Evolutionary conservation across 1,140 invertebrate genomes (phyloP), one percentile per base, ranked within the genome.

Genomic region (Gryon sp.): DNA sequence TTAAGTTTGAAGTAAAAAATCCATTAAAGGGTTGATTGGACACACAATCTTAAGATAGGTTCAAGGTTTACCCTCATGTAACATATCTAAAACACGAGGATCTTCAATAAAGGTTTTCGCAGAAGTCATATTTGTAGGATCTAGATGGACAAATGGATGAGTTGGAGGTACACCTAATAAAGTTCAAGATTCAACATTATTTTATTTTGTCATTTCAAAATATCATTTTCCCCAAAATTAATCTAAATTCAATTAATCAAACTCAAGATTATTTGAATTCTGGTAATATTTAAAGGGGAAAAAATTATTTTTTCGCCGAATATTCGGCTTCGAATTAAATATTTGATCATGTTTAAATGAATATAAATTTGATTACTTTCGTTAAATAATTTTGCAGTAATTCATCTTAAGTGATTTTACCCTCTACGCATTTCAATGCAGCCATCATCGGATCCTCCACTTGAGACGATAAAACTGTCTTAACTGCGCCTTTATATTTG

Each of bases 401-500:
- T 24, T 24, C 7, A 0, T 32, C 22, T 45, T 20, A 34, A 28
- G 12, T 32, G 1, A n/a, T 12, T 53, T 74, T 80, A 88, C 86
- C 88, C 83, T 89, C 86, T 12, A 85, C 84, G 43, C 84, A 87
- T 81, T 89, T 89, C 45, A 89, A 65, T 14, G 87, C 87, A 32
- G 87, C 86, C 36, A 88, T 32, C 86, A 89, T 88, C 4, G 86
- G 84, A 78, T 89, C 87, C 40, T 89, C 88, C 3, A 72, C 77
- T 57, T 86, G 82, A 0, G 82, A 63, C 3, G 83, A 74, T 12
- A 86, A 72, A 16, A 87, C 87, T 20, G 83, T 87, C 79, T 90
- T 89, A 0, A 92, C 83, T 40, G 92, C 90, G n/a, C 91, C 90
- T 89, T 96, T 95, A 74, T 95, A 95, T 80, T 95, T 95, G 88